Conservation (phyloP, 1,140 invertebrate genomes). For the Xylocopa sonorina region DNA sequence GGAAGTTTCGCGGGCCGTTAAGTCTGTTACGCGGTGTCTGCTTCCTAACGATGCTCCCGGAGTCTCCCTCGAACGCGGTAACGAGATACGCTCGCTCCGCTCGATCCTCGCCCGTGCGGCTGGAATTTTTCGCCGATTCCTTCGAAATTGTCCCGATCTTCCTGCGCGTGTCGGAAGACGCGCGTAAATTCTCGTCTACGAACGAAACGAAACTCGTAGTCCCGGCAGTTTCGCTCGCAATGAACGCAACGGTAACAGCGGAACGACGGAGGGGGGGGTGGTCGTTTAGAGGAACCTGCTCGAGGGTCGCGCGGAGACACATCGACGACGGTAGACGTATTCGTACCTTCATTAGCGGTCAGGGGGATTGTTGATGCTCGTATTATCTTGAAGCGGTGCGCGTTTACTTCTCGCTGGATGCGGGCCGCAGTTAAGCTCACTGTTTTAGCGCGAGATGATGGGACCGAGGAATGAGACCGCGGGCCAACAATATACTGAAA, state of each 20-base stretch:
- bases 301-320: too few species aligned
- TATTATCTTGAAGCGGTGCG: constrained; percentile 57
- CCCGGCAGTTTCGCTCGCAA: too few species aligned
- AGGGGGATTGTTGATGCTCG: constrained; percentile 39
- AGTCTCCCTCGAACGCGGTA: constrained; percentile 26
- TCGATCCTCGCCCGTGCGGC: constrained; percentile 19
- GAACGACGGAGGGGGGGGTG: too few species aligned
- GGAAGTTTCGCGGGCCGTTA: constrained; percentile 43
- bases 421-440: constrained; percentile 42
- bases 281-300: too few species aligned
- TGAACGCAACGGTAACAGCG: too few species aligned
- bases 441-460: constrained; percentile 61
- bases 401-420: constrained; percentile 53
- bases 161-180: too few species aligned
- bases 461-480: constrained; percentile 63
- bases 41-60: constrained; percentile 32
- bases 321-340: too few species aligned
- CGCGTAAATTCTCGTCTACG: too few species aligned
- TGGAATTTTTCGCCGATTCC: too few species aligned
- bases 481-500: constrained; percentile 66
- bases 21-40: constrained; percentile 41
- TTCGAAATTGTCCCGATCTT: too few species aligned
- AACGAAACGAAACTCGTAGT: too few species aligned
- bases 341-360: constrained; percentile 39
- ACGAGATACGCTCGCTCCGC: constrained; percentile 10